Conservation (phyloP, 1,140 invertebrate genomes). For the Zaprionus africanus region DNA sequence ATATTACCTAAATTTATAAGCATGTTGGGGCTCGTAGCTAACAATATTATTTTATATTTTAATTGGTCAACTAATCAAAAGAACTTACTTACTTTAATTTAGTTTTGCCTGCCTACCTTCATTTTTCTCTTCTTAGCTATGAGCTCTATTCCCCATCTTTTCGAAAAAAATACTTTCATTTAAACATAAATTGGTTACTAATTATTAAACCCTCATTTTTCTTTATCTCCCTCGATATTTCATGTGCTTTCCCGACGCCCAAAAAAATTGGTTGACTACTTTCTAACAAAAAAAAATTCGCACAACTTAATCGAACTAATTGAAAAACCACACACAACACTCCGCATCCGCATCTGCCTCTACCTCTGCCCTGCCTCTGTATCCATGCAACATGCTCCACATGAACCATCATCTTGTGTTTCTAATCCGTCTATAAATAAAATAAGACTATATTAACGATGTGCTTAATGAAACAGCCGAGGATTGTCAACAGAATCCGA, state of each 20-base stretch:
- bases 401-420: slow-evolving; percentile 8
- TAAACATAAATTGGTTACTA: slow-evolving; percentile 59
- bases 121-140: not conserved
- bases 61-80: not conserved
- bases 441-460: slow-evolving; percentile 91
- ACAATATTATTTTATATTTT: not conserved
- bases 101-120: not conserved
- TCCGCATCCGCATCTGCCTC: slow-evolving; percentile 20
- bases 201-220: slow-evolving; percentile 51
- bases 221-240: slow-evolving; percentile 53
- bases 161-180: not conserved
- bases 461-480: slow-evolving; percentile 90
- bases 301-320: slow-evolving; percentile 28
- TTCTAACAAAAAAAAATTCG: slow-evolving; percentile 34
- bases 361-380: slow-evolving; percentile 16
- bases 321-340: slow-evolving; percentile 21
- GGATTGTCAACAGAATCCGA: slow-evolving; percentile 83
- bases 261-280: slow-evolving; percentile 42
- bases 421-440: slow-evolving; percentile 23
- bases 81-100: not conserved
- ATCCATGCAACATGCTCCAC: slow-evolving; percentile 18
- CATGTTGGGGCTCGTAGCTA: slow-evolving; percentile 20
- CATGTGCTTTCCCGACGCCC: slow-evolving; percentile 34
- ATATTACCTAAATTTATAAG: not conserved
- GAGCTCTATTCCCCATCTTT: slow-evolving; percentile 22